Evolutionary conservation across 2,888 invertebrate species (phyloP).

Genomic region (Drosophila meridiana): DNA sequence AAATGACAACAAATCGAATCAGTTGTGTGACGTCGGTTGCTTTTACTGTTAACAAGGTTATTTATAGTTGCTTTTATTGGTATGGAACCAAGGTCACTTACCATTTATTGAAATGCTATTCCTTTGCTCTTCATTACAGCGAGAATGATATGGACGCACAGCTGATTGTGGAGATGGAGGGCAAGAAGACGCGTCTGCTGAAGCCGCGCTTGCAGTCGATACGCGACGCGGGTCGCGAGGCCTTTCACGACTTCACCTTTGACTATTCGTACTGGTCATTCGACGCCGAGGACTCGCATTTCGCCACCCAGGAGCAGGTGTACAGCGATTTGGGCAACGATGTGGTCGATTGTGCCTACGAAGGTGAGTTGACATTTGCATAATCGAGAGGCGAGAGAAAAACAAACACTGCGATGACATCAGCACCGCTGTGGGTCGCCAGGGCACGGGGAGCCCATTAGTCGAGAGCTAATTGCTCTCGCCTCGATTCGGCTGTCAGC

Average conservation of each 20-base stretch:
- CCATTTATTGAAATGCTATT: conserved; percentile 14
- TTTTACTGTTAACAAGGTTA: neutral
- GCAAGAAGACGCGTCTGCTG: conserved; percentile 91
- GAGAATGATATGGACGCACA: conserved; percentile 93
- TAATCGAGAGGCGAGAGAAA: neutral
- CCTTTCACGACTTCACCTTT: conserved; percentile 94
- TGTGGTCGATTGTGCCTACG: conserved; percentile 90
- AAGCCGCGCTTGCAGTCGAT: conserved; percentile 87
- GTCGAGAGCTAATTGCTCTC: conserved; percentile 20
- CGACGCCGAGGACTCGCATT: conserved; percentile 89
- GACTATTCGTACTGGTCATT: conserved; percentile 96
- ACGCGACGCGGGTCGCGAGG: conserved; percentile 86
- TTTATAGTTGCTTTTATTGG: conserved; percentile 8
- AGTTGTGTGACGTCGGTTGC: conserved; percentile 20
- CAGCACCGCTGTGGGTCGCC: conserved; percentile 19
- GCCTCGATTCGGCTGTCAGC: conserved; percentile 11
- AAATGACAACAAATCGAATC: conserved; percentile 5
- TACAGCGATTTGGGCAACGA: conserved; percentile 90
- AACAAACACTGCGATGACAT: conserved; percentile 30
- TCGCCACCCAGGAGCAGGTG: conserved; percentile 93
- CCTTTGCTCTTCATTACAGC: conserved; percentile 85
- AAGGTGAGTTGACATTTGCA: conserved; percentile 85
- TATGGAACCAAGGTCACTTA: conserved; percentile 40
- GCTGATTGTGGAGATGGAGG: conserved; percentile 94
- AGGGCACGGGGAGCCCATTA: conserved; percentile 15